Evolutionary conservation across 2,888 invertebrate genomes (phyloP).

Genomic region (Rugalucina vietnamica): DNA sequence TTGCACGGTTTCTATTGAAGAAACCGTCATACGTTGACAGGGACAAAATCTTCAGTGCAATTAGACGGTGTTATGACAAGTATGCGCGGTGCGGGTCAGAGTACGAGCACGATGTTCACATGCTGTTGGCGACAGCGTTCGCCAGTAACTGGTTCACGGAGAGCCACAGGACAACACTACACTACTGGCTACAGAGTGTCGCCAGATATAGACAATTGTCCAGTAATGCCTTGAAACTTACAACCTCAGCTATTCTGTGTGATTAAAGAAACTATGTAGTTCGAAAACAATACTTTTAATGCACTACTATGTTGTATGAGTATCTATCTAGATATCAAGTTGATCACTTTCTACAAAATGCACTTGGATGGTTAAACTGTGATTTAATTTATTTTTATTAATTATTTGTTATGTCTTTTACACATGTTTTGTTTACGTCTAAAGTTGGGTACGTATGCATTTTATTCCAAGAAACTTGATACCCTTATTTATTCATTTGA

Average conservation of each 20-base stretch:
- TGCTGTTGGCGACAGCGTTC: slow-evolving; percentile 81
- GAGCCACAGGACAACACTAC: slow-evolving; percentile 71
- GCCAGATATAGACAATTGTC: slow-evolving; percentile 66
- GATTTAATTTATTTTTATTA: too few species aligned
- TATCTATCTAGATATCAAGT: too few species aligned
- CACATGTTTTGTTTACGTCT: too few species aligned
- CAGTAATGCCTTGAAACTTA: slow-evolving; percentile 27
- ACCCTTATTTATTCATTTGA: too few species aligned
- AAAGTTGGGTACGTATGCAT: too few species aligned
- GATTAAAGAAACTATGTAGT: too few species aligned
- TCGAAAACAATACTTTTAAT: too few species aligned
- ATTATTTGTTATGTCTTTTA: neutral
- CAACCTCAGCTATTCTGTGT: neutral
- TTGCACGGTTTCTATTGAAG: slow-evolving; percentile 73
- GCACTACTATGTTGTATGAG: too few species aligned
- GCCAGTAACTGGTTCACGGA: slow-evolving; percentile 81
- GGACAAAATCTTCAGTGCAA: slow-evolving; percentile 73
- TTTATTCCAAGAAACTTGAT: too few species aligned
- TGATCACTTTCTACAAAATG: too few species aligned
- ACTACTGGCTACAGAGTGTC: slow-evolving; percentile 78
- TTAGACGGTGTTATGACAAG: slow-evolving; percentile 77
- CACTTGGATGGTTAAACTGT: too few species aligned
- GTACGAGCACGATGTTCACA: slow-evolving; percentile 79
- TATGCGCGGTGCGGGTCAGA: slow-evolving; percentile 71
- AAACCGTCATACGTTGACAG: slow-evolving; percentile 77